Conservation (phyloP, 2,113 vertebrate genomes). For the Melanerpes aurifrons region DNA sequence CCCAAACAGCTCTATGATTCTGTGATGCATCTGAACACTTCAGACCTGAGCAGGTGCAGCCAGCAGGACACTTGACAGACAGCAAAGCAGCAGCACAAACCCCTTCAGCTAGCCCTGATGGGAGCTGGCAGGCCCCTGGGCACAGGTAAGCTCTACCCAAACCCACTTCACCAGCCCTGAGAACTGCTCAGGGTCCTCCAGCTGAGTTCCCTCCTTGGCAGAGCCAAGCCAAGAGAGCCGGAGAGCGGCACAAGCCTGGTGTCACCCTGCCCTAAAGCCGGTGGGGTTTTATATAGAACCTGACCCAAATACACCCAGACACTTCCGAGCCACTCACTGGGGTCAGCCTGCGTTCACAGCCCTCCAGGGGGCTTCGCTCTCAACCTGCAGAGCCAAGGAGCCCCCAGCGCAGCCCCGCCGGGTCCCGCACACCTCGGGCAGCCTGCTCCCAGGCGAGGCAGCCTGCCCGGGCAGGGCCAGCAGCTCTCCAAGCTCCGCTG, state of each 20-base stretch:
- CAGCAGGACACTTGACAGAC: background rate
- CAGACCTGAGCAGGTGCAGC: background rate
- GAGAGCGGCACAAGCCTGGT: background rate
- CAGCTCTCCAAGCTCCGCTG: accelerated
- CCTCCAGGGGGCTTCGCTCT: background rate
- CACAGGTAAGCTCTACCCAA: background rate
- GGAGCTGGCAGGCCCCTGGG: accelerated
- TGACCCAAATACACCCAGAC: background rate
- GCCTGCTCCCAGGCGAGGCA: accelerated
- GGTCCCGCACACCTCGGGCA: background rate
- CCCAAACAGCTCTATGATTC: too few relatives aligned
- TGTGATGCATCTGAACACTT: accelerated
- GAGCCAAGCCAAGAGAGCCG: background rate
- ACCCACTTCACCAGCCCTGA: background rate
- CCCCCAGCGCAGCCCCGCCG: too few relatives aligned
- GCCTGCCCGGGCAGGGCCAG: accelerated
- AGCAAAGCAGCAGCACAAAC: background rate
- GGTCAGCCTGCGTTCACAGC: background rate
- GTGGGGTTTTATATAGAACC: background rate
- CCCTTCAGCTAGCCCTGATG: background rate
- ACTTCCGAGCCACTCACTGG: background rate
- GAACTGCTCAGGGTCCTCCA: background rate
- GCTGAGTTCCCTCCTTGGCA: background rate
- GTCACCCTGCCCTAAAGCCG: background rate
- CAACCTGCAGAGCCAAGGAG: too few relatives aligned